Percentiles rank a stretch among this genome's conserved stretches.
These are phyloP conservation scores for Euproctis similis DNA, from an alignment of 2,888 invertebrate species.

Conservation along the genomic window DNA sequence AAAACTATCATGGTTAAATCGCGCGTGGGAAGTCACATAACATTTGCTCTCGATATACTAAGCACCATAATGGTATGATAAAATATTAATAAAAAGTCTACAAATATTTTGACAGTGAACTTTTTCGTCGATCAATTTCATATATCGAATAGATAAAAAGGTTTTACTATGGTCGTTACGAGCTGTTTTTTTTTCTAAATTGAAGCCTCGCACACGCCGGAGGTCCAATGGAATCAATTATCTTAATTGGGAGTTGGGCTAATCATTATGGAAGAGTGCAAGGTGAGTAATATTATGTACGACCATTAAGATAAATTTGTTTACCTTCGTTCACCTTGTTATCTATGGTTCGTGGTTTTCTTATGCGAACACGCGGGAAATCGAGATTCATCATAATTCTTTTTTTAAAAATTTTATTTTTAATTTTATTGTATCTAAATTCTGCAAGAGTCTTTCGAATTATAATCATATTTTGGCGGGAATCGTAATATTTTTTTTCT, in stretches of 20 bases:
- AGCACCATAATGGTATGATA: slow-evolving; percentile 24
- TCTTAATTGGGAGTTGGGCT: slow-evolving; percentile 64
- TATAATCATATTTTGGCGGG: no score
- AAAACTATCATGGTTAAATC: slow-evolving; percentile 1
- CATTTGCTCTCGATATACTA: slow-evolving; percentile 8
- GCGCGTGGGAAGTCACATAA: slow-evolving; percentile 19
- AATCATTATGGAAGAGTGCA: slow-evolving; percentile 56
- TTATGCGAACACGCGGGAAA: no score
- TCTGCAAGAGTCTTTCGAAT: no score
- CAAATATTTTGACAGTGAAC: slow-evolving; percentile 26
- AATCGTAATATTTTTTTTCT: no score
- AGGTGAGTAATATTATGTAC: slow-evolving; percentile 44
- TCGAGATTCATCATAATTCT: no score
- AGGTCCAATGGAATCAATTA: slow-evolving; percentile 64
- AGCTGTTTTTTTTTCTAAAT: slow-evolving; percentile 37
- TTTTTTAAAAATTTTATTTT: no score
- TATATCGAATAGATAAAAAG: slow-evolving; percentile 21
- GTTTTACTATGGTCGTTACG: slow-evolving; percentile 31
- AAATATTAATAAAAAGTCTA: slow-evolving; percentile 22
- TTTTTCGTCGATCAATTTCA: slow-evolving; percentile 24
- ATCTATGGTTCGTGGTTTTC: slow-evolving; percentile 10
- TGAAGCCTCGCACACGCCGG: slow-evolving; percentile 36
- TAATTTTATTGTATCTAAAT: background rate
- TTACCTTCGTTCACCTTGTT: slow-evolving; percentile 28
- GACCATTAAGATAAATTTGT: slow-evolving; percentile 41